Conservation (phyloP, 2,888 invertebrate species). For the Sturmia bella region DNA sequence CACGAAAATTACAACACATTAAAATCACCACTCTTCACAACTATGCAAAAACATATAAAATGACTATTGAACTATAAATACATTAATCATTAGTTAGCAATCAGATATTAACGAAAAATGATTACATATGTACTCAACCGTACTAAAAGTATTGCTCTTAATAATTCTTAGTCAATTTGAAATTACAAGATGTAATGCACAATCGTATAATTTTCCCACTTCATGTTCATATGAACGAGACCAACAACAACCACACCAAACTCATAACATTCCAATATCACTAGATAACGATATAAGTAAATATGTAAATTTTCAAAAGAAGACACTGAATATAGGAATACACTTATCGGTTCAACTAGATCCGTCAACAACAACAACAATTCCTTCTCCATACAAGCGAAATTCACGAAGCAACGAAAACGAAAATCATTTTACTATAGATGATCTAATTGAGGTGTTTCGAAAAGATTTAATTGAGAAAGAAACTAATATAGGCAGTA, state of each 20-base stretch:
- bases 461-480: constrained; percentile 43
- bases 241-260: not conserved
- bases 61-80: constrained; percentile 20
- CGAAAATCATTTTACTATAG: constrained; percentile 16
- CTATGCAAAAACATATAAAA: constrained; percentile 37
- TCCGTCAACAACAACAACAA: not conserved
- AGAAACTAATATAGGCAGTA: constrained; percentile 47
- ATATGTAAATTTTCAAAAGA: not conserved
- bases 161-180: not conserved
- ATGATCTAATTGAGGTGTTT: constrained; percentile 49
- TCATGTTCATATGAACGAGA: not conserved
- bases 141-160: not conserved
- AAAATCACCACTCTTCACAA: constrained; percentile 23
- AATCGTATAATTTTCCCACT: not conserved
- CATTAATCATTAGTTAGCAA: not conserved
- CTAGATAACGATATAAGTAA: not conserved
- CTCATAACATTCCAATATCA: not conserved
- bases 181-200: not conserved
- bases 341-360: not conserved
- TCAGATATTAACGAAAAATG: not conserved
- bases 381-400: not conserved
- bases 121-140: not conserved
- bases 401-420: not conserved
- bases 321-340: no score
- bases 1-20: constrained; percentile 15